Evolutionary conservation across 2,888 invertebrate species (phyloP).

Genomic region (Mechanitis messenoides): DNA sequence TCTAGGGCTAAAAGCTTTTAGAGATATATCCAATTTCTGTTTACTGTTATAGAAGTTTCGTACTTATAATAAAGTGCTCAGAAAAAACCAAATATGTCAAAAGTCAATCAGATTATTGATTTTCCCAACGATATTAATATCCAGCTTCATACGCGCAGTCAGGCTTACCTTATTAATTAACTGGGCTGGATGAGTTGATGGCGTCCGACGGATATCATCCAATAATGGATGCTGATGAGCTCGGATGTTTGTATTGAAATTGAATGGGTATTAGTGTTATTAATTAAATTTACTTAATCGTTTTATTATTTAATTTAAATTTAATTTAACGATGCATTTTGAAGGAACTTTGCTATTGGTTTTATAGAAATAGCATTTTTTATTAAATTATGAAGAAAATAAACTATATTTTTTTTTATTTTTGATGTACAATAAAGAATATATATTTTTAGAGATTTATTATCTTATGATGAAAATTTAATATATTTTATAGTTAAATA

Average conservation of each 20-base stretch:
- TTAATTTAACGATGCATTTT: not conserved
- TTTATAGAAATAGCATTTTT: too few species aligned
- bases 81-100: not conserved
- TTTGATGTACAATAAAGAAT: too few species aligned
- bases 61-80: not conserved
- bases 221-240: slow-evolving; percentile 21
- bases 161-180: slow-evolving; percentile 57
- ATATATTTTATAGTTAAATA: too few species aligned
- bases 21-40: not conserved
- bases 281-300: not conserved
- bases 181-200: slow-evolving; percentile 58
- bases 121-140: slow-evolving; percentile 4
- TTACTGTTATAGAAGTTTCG: not conserved
- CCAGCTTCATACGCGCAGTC: slow-evolving; percentile 11
- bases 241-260: slow-evolving; percentile 25
- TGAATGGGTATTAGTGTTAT: slow-evolving; percentile 5
- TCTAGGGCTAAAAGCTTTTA: not conserved
- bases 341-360: too few species aligned
- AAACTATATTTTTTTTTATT: too few species aligned
- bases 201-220: slow-evolving; percentile 40
- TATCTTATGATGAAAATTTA: too few species aligned
- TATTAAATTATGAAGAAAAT: too few species aligned
- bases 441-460: too few species aligned
- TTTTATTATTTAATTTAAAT: not conserved
- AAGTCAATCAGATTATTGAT: slow-evolving; percentile 1